A percentile compares a stretch with the other conserved stretches of the same genome.
Evolutionary conservation across 1,140 invertebrate species (phyloP).

Genomic region (Lepeophtheirus salmonis): DNA sequence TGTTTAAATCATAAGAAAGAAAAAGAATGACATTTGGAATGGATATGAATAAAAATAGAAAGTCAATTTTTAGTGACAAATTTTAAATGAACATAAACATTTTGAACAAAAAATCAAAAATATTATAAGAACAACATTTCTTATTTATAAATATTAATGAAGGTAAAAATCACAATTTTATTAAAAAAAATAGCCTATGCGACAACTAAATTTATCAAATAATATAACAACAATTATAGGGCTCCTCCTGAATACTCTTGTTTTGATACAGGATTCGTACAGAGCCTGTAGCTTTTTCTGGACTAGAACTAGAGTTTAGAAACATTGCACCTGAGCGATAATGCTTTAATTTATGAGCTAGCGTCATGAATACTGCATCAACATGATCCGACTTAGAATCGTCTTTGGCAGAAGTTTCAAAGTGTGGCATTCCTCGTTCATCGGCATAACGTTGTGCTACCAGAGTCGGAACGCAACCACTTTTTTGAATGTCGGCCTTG

Average conservation of each 20-base stretch:
- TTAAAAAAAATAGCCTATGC: too few species aligned
- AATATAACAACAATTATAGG: background rate
- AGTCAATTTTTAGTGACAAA: too few species aligned
- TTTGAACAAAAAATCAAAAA: too few species aligned
- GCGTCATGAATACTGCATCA: constrained; percentile 60
- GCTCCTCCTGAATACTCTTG: background rate
- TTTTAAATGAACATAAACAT: too few species aligned
- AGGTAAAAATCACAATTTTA: too few species aligned
- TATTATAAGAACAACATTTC: too few species aligned
- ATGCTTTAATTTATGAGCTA: constrained; percentile 51
- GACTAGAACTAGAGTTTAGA: background rate
- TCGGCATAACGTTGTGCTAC: constrained; percentile 50
- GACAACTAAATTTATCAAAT: too few species aligned
- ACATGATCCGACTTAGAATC: constrained; percentile 56
- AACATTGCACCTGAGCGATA: background rate
- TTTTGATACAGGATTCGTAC: background rate
- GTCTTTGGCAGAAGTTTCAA: constrained; percentile 57
- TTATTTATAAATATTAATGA: too few species aligned
- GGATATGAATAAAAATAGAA: too few species aligned
- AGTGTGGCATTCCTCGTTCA: constrained; percentile 50
- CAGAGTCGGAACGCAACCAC: constrained; percentile 31
- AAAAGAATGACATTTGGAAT: too few species aligned
- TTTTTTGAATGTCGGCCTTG: constrained; percentile 37
- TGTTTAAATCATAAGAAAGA: too few species aligned
- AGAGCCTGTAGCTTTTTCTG: background rate